These are phyloP conservation scores for Cyanoderma ruficeps DNA, from an alignment of 2,113 vertebrate species.

Conservation along the genomic window DNA sequence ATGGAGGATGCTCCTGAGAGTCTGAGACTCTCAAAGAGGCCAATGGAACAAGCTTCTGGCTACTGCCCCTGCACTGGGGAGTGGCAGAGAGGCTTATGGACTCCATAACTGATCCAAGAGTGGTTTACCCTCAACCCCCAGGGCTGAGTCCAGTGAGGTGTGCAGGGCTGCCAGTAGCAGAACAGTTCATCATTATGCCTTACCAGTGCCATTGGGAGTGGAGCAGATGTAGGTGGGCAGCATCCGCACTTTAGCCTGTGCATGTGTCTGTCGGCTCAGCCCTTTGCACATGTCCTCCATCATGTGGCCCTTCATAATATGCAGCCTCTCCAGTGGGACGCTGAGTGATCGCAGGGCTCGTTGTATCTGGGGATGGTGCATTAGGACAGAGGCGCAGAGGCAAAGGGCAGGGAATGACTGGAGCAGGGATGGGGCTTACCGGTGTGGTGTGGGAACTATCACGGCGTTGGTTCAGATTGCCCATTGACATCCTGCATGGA, in stretches of 20 bases:
- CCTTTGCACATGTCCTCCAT: conserved; percentile 71
- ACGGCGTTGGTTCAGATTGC: fast-evolving
- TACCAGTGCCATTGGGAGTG: conserved; percentile 84
- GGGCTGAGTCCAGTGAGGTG: fast-evolving
- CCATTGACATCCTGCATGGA: neutral
- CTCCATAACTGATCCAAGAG: neutral
- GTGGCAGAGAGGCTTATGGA: neutral
- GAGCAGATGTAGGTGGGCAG: conserved; percentile 84
- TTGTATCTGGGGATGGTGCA: conserved; percentile 64
- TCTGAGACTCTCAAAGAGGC: neutral
- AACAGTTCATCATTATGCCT: neutral
- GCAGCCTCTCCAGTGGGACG: conserved; percentile 68
- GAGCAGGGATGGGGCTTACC: neutral
- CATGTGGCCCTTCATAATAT: conserved; percentile 72
- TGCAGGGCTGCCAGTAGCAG: neutral
- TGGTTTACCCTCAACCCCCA: neutral
- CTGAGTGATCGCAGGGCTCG: conserved; percentile 67
- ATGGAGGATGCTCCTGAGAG: neutral
- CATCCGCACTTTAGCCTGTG: conserved; percentile 76
- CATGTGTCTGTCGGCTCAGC: conserved; percentile 60
- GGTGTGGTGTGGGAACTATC: neutral
- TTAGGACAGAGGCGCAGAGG: neutral
- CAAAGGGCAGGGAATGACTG: neutral
- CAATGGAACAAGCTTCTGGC: neutral
- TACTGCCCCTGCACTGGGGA: neutral